These are phyloP conservation scores for Popillia japonica DNA, from an alignment of 1,140 invertebrate species.

Conservation along the genomic window DNA sequence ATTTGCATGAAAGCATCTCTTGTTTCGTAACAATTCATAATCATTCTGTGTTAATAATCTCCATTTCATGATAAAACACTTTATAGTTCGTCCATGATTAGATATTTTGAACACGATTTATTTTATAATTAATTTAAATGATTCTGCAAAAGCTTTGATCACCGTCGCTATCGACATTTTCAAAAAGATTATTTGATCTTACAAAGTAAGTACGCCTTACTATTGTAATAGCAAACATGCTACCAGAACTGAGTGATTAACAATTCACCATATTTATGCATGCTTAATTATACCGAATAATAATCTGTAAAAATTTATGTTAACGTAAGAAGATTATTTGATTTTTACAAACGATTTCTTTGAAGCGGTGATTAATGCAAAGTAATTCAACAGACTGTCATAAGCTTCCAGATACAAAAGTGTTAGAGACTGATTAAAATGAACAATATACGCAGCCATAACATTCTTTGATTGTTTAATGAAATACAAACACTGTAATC, in stretches of 20 bases:
- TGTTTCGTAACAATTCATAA: neutral
- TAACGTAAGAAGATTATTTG: neutral
- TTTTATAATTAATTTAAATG: conserved; percentile 8
- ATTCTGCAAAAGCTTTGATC: conserved; percentile 14
- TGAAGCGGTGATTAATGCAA: too few species aligned
- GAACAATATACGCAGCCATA: too few species aligned
- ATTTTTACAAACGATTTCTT: neutral
- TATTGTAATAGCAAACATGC: too few species aligned
- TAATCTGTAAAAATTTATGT: neutral
- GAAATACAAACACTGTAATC: neutral
- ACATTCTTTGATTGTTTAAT: too few species aligned
- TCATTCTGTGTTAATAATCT: neutral
- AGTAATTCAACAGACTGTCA: too few species aligned
- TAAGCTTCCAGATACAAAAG: too few species aligned
- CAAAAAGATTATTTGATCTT: conserved; percentile 11
- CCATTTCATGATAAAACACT: neutral
- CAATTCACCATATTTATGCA: neutral
- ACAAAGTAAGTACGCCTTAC: neutral
- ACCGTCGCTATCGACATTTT: neutral
- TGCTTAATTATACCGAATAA: neutral
- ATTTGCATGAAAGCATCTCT: neutral
- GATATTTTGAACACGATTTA: neutral
- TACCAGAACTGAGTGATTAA: neutral
- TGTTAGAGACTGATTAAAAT: too few species aligned
- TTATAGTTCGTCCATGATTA: neutral